Evolutionary conservation across 2,888 invertebrate genomes (phyloP), one percentile per base, ranked within the genome.

Genomic region (Amphipyra berbera): DNA sequence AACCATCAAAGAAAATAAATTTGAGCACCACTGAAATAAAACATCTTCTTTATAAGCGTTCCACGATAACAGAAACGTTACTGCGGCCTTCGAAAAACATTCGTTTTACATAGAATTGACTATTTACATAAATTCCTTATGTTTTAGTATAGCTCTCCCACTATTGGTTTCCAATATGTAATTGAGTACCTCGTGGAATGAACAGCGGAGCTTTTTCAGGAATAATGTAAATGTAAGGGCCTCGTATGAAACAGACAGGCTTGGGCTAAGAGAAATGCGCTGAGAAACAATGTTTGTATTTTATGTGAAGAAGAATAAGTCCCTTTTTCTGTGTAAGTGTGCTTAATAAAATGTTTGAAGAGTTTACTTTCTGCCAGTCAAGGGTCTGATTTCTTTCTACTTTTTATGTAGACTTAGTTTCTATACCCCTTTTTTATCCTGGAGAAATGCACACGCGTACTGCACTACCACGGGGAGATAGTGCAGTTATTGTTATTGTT

Each of bases 51-150:
- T 48, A 62, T 76, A 68, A 73, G 44, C 33, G 38, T 48, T 40
- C 42, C 40, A 56, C 55, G 53, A 61, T 61, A 55, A 59, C 61
- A 42, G 41, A 59, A 56, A 35, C 49, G 57, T 73, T 70, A 46
- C 61, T 46, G 59, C 27, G 52, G 56, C 50, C 33, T 52, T 63
- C 41, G 41, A 30, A 52, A 73, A 45, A 62, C 52, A 57, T 63
- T 66, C 49, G 14, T 40, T 65, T 65, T 72, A 62, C 62, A 65
- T 64, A 60, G 14, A 50, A 61, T 66, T 44, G 47, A 40, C 57
- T 58, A 76, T 79, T 78, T 81, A 76, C 76, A 80, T 78, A 78
- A 61, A 76, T 63, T 76, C 62, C 44, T 62, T 66, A 65, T 68
- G 65, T 71, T 69, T 66, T 56, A 65, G 59, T 49, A 56, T 49